Base-by-base conservation (phyloP, 2,888 invertebrate species). In the Meghimatium bilineatum region DNA sequence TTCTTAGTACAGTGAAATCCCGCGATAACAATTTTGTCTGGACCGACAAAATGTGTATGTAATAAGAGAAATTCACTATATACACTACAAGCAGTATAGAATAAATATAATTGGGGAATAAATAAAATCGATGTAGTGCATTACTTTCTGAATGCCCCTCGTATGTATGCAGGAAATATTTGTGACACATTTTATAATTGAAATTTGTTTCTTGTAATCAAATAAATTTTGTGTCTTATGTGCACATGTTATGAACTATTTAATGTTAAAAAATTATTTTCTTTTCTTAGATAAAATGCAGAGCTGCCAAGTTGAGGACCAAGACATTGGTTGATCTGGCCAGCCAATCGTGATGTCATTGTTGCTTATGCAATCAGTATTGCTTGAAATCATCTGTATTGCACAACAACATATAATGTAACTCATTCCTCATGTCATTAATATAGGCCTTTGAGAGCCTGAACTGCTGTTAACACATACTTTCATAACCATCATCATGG, bases 401-500 rank as follows among this genome's bases (percentile, higher is more conserved):
- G 44, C 44, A 32, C 49, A 32, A 74, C 74, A 74, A 32, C 32
- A 32, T 52, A 74, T 74, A 52, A 74, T 74, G 74, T 74, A 74
- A 74, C 74, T 74, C 32, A 44, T 74, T 49, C 49, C 6, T 52
- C 32, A 52, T 29, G 6, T 12, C 23, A 32, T 32, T 52, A 20
- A 52, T 74, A 8, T 74, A 32, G 74, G 44, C 77, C 36, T 36
- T 38, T 52, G 29, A 74, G n/a, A 74, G 49, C 63, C 77, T 36
- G 26, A 36, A 36, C 49, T 38, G n/a, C 34, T 29, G 56, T 76
- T 23, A 63, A 38, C 29, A n/a, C 63, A 60, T 63, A 60, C 76
- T 38, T 75, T 32, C 32, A 26, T 60, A 63, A 77, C 76, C 76
- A 80, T 49, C 79, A 86, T 32, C 67, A 90, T 91, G 91, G 90